These are phyloP conservation scores for Acromyrmex charruanus DNA, from an alignment of 1,140 invertebrate genomes.

Conservation along the genomic window DNA sequence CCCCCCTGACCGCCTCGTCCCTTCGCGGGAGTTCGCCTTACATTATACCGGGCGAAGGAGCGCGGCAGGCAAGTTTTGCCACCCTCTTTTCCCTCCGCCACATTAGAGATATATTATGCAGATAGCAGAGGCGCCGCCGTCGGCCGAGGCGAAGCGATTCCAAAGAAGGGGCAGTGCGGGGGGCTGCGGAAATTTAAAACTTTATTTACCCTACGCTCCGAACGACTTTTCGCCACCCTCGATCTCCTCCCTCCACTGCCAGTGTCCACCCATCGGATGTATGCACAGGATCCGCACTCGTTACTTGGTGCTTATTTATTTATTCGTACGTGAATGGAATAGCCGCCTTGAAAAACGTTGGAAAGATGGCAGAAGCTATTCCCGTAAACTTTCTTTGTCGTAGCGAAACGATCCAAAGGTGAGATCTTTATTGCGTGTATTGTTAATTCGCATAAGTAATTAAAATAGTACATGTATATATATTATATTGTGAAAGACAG, in stretches of 20 bases:
- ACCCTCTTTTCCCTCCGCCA: conserved; percentile 79
- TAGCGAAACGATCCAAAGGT: conserved; percentile 2
- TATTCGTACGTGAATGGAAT: conserved; percentile 42
- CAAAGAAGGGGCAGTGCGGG: not conserved
- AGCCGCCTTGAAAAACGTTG: conserved; percentile 7
- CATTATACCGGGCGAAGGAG: conserved; percentile 73
- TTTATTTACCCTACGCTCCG: conserved; percentile 83
- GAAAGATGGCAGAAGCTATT: conserved; percentile 13
- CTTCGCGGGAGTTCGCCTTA: conserved; percentile 70
- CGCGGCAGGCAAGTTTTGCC: conserved; percentile 79
- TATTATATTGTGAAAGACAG: conserved; percentile 8
- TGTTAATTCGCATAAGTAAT: not conserved
- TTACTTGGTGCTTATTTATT: conserved; percentile 58
- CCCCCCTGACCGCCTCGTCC: not conserved
- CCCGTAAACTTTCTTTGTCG: conserved; percentile 14
- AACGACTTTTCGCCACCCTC: conserved; percentile 75
- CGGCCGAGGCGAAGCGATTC: conserved; percentile 51
- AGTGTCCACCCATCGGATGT: conserved; percentile 29
- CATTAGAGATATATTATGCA: conserved; percentile 82
- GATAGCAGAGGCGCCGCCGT: conserved; percentile 77
- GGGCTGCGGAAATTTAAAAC: conserved; percentile 82
- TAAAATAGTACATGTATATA: not conserved
- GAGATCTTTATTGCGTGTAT: not conserved
- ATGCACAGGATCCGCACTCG: conserved; percentile 38
- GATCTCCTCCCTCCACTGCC: conserved; percentile 59